Percentiles rank a stretch among this genome's conserved stretches.
Conservation (phyloP, 2,113 vertebrate genomes). For the Eulemur rufifrons region DNA sequence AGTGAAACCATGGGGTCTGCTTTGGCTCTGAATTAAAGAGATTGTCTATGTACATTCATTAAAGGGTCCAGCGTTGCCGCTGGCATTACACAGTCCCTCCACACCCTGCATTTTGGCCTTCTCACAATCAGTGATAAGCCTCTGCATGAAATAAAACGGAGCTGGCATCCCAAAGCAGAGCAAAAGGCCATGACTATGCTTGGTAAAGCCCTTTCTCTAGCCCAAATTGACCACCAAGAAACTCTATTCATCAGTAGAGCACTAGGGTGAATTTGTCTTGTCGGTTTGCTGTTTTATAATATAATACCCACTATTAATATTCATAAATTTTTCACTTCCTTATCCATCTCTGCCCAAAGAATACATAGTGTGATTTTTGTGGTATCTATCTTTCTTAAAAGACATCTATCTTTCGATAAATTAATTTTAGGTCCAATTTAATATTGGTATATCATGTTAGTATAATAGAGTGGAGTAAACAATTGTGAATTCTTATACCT, state of each 20-base stretch:
- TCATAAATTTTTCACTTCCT: neutral
- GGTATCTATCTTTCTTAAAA: neutral
- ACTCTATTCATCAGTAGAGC: neutral
- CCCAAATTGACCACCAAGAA: no score
- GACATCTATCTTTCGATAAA: neutral
- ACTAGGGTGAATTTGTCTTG: neutral
- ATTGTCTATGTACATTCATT: neutral
- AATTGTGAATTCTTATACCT: neutral
- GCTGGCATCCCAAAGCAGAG: neutral
- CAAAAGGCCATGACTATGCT: neutral
- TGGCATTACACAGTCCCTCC: neutral
- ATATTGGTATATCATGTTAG: neutral
- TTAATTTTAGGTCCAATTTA: neutral
- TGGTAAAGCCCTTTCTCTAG: neutral
- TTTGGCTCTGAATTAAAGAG: neutral
- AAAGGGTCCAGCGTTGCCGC: neutral
- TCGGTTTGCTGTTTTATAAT: neutral
- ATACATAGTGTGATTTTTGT: neutral
- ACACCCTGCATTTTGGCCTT: neutral
- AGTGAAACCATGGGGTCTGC: neutral
- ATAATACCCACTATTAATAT: neutral
- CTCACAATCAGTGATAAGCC: neutral
- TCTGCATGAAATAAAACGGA: fast-evolving
- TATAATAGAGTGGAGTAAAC: neutral
- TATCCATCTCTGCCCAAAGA: neutral